Percentiles rank a stretch among this genome's conserved stretches.
Conservation (phyloP, 2,113 vertebrate genomes). For the Oreotragus oreotragus region DNA sequence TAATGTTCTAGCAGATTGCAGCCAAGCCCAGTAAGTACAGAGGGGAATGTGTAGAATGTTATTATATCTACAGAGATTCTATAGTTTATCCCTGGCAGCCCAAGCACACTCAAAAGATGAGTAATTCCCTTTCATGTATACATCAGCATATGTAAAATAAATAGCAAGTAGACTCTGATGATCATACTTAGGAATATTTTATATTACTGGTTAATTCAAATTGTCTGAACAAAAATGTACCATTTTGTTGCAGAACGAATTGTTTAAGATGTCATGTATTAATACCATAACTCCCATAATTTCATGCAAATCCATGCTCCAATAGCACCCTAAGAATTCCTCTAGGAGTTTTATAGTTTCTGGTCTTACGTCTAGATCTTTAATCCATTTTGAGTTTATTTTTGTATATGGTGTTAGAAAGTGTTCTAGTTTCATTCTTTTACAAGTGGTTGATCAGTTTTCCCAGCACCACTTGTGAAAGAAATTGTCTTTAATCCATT, state of each 20-base stretch:
- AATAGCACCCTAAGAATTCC: background rate
- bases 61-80: background rate
- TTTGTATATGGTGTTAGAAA: too few species aligned
- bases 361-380: too few species aligned
- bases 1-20: background rate
- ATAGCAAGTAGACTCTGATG: background rate
- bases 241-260: background rate
- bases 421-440: too few species aligned
- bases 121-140: background rate
- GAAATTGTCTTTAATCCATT: too few species aligned
- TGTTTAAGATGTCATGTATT: background rate
- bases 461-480: too few species aligned
- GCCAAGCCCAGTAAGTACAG: background rate
- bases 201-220: background rate
- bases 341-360: too few species aligned
- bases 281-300: background rate
- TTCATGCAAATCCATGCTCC: background rate
- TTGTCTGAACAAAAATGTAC: background rate
- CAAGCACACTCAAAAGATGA: background rate
- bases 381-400: too few species aligned
- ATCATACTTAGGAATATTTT: background rate
- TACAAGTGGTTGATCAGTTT: too few species aligned
- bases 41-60: background rate
- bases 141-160: background rate
- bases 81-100: background rate